Evolutionary conservation across 2,888 invertebrate species (phyloP), one percentile per base, ranked within the genome.

Genomic region (Leptinotarsa tumamoca): DNA sequence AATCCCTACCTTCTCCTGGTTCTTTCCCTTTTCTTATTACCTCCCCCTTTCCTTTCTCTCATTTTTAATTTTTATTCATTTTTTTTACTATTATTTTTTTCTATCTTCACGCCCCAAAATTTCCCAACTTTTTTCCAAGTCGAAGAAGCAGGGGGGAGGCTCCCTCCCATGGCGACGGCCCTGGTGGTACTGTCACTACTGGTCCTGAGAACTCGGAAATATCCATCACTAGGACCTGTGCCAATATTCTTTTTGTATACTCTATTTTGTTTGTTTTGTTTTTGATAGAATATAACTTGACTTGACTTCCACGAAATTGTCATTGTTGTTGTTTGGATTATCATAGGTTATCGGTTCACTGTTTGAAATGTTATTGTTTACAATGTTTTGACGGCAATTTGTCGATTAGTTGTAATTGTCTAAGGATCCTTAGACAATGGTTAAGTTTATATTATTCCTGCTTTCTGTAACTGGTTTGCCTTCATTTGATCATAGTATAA

Each of bases 231-330:
- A 23, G 23, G 23, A 23, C 23, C 67, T 67, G 49, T 67, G 67
- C 67, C 67, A 67, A 67, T 67, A 43, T 67, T 67, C 43, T 67
- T 67, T 67, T 67, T 67, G 67, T 43, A 61, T 23, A 27, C 23
- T 23, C 61, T 23, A 23, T 61, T 61, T 27, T 21, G 0, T 23
- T 4, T 23, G 23, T 23, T 67, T 33, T 67, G 15, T 43, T 43
- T 67, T 43, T 49, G 43, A 43, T 67, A 67, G 15, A 5, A 21
- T 21, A 21, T 21, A 21, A 21, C 21, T 21, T 21, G 21, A 21
- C 21, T 21, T 27, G 33, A 66, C 66, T 66, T 27, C 66, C 66
- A 66, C 66, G 66, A 66, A 66, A 66, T 66, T 56, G 56, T 56
- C 56, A 21, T 56, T 61, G 58, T 58, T 58, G 27, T 27, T 27